Evolutionary conservation across 2,113 vertebrate genomes (phyloP).

Genomic region (Myxocyprinus asiaticus): DNA sequence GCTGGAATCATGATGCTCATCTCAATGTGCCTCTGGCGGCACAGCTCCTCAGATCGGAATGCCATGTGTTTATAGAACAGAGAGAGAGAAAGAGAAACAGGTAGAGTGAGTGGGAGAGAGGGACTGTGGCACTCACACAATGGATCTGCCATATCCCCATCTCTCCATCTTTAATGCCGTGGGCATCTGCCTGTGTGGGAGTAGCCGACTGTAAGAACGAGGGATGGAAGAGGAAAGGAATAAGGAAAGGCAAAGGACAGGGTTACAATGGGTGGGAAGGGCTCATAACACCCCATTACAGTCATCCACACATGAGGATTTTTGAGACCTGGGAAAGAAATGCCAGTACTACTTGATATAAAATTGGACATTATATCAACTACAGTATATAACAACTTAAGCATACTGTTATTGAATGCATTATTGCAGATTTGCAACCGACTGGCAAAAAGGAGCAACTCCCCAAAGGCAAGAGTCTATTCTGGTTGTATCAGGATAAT

Average conservation of each 20-base stretch:
- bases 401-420: background rate
- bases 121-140: too few relatives aligned
- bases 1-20: conserved; percentile 73
- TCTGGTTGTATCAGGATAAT: too few relatives aligned
- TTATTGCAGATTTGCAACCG: background rate
- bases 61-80: conserved; percentile 45
- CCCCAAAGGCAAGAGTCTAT: too few relatives aligned
- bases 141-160: conserved; percentile 32
- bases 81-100: conserved; percentile 24
- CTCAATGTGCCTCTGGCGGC: conserved; percentile 62
- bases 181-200: conserved; percentile 44
- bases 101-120: background rate
- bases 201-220: conserved; percentile 9
- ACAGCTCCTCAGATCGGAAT: conserved; percentile 34
- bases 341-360: background rate
- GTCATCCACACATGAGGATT: conserved; percentile 1
- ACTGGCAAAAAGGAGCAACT: background rate
- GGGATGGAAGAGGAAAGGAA: conserved; percentile 4
- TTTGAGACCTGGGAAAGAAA: background rate
- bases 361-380: too few relatives aligned
- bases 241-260: background rate
- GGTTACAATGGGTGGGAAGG: conserved; percentile 10
- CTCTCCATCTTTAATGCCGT: conserved; percentile 31
- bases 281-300: conserved; percentile 15
- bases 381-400: too few relatives aligned